Conservation (phyloP, 37 sponge, comb jelly and placozoan species). For the Agelas oroides region DNA sequence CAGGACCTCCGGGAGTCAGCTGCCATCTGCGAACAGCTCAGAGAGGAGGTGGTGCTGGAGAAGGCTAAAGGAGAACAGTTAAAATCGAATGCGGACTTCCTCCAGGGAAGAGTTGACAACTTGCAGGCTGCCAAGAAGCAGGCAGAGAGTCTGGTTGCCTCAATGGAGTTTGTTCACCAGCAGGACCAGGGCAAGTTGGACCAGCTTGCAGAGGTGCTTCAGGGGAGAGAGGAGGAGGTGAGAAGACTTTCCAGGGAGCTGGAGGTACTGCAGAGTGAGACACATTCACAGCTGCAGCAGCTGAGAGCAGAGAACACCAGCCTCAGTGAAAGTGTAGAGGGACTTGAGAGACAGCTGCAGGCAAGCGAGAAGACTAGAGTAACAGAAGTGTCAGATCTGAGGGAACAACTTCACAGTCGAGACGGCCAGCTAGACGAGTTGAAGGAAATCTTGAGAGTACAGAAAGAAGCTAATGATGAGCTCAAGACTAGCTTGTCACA, state of each 20-base stretch:
- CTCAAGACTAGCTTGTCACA: background rate
- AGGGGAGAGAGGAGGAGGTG: constrained; percentile 9
- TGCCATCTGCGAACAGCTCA: background rate
- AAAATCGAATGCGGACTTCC: background rate
- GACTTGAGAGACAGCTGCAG: constrained; percentile 15
- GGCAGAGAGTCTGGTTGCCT: constrained; percentile 24
- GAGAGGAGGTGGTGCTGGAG: background rate
- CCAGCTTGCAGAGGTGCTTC: background rate
- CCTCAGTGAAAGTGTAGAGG: background rate
- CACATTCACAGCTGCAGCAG: constrained; percentile 10
- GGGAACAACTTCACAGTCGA: background rate
- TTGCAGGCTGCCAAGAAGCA: constrained; percentile 11
- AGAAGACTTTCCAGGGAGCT: background rate
- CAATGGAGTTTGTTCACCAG: constrained; percentile 18
- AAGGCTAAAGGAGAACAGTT: background rate
- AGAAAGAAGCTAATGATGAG: background rate
- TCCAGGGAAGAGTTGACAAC: background rate
- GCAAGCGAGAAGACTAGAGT: background rate
- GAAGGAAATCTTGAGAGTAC: constrained; percentile 13
- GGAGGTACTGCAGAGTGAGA: background rate
- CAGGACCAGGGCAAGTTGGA: constrained; percentile 26
- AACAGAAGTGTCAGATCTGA: constrained; percentile 7
- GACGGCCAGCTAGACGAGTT: constrained; percentile 11
- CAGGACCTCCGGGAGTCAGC: background rate
- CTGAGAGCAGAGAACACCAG: constrained; percentile 6